Evolutionary conservation across 2,888 invertebrate species (phyloP), one percentile per base, ranked within the genome.

Genomic region (Drosophila macrospina): DNA sequence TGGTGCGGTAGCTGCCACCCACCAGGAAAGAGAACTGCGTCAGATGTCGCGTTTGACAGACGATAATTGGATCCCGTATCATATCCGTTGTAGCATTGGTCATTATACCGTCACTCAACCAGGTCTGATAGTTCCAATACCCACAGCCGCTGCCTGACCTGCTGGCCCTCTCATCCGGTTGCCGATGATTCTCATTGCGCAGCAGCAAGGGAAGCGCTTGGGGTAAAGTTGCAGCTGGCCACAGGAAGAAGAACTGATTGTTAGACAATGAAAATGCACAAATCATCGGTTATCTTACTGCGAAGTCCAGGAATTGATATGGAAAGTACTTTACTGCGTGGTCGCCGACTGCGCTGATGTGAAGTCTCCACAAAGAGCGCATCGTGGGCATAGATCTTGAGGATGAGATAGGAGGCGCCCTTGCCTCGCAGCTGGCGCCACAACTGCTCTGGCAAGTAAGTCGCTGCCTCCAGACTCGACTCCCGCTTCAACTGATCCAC

Each of bases 61-160:
- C 69, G n/a, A 92, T 91, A 4, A 94, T 76, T 7, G 82, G 52
- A 39, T 78, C 75, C 0, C 41, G 59, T 0, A 86, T 57, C 39
- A 78, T 20, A 16, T 88, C 61, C 20, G 62, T 39, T 6, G 3
- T 50, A n/a, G 16, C 47, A 36, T 13, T 59, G 2, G 76, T 73
- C 4, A 65, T 57, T 39, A 94, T 93, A 1, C 95, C 95, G 48
- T 93, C 91, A 5, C 91, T 93, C 4, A 93, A 92, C 95, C 95
- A 95, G 30, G 92, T 64, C 93, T 93, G 45, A 91, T 94, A 94
- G 86, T 95, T 93, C 95, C 95, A 95, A 78, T 93, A 95, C 3
- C 93, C 94, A 80, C 95, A 95, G 24, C 91, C 91, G 8, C 86
- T 90, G 34, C 90, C 91, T 4, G 39, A 5, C 2, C 5, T 24